Evolutionary conservation across 2,113 vertebrate species (phyloP).

Genomic region (Cynocephalus volans): DNA sequence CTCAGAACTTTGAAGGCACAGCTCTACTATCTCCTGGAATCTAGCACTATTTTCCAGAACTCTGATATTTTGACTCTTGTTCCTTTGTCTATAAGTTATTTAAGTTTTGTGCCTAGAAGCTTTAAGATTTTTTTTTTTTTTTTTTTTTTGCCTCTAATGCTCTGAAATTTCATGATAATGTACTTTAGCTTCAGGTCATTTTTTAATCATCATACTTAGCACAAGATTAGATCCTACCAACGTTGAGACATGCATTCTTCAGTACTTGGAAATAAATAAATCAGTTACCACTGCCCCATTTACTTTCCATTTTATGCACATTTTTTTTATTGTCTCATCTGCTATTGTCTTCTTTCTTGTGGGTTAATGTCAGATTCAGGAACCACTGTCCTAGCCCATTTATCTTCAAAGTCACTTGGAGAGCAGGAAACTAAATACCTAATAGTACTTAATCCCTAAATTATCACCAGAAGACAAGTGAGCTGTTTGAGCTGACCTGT

Average conservation of each 20-base stretch:
- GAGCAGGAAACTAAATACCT: not conserved
- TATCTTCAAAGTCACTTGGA: not conserved
- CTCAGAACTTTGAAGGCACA: not conserved
- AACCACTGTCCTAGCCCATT: not conserved
- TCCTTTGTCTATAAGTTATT: not conserved
- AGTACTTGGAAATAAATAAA: not conserved
- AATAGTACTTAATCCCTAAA: not conserved
- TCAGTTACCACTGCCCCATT: not conserved
- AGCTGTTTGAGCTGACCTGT: not conserved
- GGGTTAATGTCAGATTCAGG: not conserved
- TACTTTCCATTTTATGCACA: not conserved
- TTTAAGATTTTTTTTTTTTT: not conserved
- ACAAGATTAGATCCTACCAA: not conserved
- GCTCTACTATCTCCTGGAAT: not conserved
- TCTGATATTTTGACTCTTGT: conserved; percentile 1
- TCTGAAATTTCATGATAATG: not conserved
- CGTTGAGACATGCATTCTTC: not conserved
- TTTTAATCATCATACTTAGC: not conserved
- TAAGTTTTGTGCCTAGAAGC: not conserved
- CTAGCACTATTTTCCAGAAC: not conserved
- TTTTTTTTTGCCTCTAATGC: not conserved
- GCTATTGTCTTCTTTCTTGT: not conserved
- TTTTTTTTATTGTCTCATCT: not conserved
- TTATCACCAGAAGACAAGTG: conserved; percentile 3
- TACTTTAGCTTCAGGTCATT: not conserved